A percentile compares a stretch with the other conserved stretches of the same genome.
These are phyloP conservation scores for Borostomias antarcticus DNA, from an alignment of 2,797 vertebrate species.

Conservation along the genomic window DNA sequence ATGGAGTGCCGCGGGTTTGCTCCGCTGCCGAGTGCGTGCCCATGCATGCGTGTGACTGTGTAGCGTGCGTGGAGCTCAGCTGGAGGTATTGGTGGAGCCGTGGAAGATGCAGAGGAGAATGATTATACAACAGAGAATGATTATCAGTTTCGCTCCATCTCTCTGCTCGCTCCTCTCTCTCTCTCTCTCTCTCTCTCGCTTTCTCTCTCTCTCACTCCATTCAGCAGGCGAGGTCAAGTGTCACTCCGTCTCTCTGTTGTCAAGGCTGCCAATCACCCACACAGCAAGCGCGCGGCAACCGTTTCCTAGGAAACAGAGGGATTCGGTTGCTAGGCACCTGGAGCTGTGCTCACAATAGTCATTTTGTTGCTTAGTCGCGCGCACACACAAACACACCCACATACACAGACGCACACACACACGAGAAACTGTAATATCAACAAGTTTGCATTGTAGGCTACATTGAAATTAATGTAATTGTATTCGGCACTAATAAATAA, in stretches of 20 bases:
- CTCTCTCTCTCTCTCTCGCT: conserved; percentile 54
- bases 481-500: conserved; percentile 45
- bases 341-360: conserved; percentile 79
- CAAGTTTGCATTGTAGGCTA: conserved; percentile 61
- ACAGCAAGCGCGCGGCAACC: conserved; percentile 79
- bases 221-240: conserved; percentile 79
- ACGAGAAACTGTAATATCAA: conserved; percentile 58
- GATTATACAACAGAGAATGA: conserved; percentile 75
- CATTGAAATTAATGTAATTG: conserved; percentile 47
- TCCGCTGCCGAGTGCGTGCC: conserved; percentile 49
- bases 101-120: conserved; percentile 68
- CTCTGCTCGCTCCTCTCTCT: conserved; percentile 51
- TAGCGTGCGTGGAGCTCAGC: conserved; percentile 70
- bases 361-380: conserved; percentile 76
- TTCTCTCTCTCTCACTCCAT: conserved; percentile 60
- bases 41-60: conserved; percentile 52
- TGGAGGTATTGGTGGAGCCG: conserved; percentile 71
- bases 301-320: conserved; percentile 83
- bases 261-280: conserved; percentile 80
- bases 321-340: conserved; percentile 82
- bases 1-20: conserved; percentile 65
- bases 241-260: conserved; percentile 73
- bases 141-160: conserved; percentile 61
- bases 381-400: conserved; percentile 36
- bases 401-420: conserved; percentile 19